Evolutionary conservation across 64 coral and sea anemone species (phyloP).

Genomic region (Anthopleura sola): DNA sequence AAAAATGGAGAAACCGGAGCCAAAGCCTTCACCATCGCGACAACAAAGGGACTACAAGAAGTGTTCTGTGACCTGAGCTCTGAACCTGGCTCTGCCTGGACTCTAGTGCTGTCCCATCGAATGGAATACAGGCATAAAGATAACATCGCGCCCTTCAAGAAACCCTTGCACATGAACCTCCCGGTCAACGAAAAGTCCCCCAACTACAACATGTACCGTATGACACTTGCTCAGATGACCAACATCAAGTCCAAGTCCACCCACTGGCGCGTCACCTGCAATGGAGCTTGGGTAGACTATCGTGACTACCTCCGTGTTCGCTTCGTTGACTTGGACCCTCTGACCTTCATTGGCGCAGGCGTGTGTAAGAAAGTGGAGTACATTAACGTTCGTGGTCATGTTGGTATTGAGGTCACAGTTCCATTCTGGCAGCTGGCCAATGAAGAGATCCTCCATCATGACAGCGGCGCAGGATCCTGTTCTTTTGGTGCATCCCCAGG

Average conservation of each 20-base stretch:
- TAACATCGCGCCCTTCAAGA: not conserved
- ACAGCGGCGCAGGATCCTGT: not conserved
- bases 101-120: constrained; percentile 26
- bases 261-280: no score
- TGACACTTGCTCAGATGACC: no score
- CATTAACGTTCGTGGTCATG: constrained; percentile 47
- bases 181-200: constrained; percentile 28
- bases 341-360: constrained; percentile 30
- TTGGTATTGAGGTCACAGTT: constrained; percentile 9
- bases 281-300: no score
- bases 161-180: not conserved
- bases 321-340: not conserved
- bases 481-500: not conserved
- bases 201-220: no score
- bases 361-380: constrained; percentile 58
- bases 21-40: not conserved
- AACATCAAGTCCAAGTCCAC: no score
- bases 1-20: constrained; percentile 5
- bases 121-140: not conserved
- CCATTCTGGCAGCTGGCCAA: constrained; percentile 18
- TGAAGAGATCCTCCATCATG: constrained; percentile 12
- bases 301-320: no score
- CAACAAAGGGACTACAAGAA: not conserved
- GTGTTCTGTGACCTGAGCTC: constrained; percentile 42
- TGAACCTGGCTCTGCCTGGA: constrained; percentile 39